phyloP scores from a whole-genome alignment of 1,140 invertebrate species.

The Hydropsyche tenuis region DNA sequence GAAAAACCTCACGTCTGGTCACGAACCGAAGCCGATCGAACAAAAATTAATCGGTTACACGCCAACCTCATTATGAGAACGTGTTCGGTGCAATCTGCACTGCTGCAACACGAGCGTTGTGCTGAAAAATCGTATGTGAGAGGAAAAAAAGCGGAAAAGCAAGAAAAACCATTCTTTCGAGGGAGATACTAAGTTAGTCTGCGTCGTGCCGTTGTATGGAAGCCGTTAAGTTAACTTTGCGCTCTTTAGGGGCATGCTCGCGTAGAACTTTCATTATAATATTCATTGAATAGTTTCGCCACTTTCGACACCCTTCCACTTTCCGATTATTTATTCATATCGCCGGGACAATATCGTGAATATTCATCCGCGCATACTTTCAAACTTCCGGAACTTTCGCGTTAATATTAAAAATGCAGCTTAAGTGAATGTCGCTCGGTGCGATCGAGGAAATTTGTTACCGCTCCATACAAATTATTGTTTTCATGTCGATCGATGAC shows the following conservation, averaged over 20 bases:
- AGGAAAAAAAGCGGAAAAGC: neutral
- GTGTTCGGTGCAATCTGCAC: conserved; percentile 12
- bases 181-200: neutral
- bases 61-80: conserved; percentile 17
- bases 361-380: too few relatives aligned
- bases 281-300: conserved; percentile 17
- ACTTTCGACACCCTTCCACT: neutral
- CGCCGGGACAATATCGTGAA: too few relatives aligned
- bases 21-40: neutral
- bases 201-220: neutral
- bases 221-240: neutral
- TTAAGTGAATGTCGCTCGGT: too few relatives aligned
- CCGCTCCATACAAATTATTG: too few relatives aligned
- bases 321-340: too few relatives aligned
- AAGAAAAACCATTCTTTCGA: too few relatives aligned
- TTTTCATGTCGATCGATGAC: neutral
- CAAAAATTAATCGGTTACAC: conserved; percentile 24
- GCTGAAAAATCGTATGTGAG: neutral
- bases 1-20: neutral
- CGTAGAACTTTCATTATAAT: conserved; percentile 14
- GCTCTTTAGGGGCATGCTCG: conserved; percentile 8
- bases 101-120: neutral
- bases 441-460: too few relatives aligned
- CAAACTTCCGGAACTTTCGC: too few relatives aligned
- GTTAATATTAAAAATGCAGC: too few relatives aligned